Evolutionary conservation across 2,797 vertebrate genomes (phyloP).

Genomic region (Oceanodroma leucorhoa): DNA sequence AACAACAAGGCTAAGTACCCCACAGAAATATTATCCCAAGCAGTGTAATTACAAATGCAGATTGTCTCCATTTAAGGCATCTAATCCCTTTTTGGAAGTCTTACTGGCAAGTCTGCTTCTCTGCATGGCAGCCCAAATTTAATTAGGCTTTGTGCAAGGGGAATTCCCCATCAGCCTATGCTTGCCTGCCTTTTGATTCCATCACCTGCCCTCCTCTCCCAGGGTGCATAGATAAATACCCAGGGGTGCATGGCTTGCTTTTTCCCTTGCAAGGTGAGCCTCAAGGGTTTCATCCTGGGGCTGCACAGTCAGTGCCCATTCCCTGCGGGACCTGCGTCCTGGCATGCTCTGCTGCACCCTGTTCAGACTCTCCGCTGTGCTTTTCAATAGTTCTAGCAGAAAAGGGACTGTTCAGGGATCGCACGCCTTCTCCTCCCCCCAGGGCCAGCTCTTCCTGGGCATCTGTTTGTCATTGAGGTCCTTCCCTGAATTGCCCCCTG

Average conservation of each 20-base stretch:
- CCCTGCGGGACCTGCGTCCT: accelerated
- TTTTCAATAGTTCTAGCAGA: background rate
- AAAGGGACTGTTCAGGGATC: background rate
- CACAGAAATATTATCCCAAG: background rate
- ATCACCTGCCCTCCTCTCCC: background rate
- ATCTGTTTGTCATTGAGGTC: background rate
- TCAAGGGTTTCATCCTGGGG: background rate
- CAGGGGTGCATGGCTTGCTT: background rate
- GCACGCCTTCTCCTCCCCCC: background rate
- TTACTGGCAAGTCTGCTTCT: slow-evolving; percentile 6
- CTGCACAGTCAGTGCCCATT: accelerated
- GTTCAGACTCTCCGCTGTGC: background rate
- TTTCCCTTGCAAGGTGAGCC: background rate
- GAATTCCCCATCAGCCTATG: background rate
- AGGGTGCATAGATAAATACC: background rate
- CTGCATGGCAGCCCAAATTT: background rate
- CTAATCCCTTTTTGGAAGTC: slow-evolving; percentile 13
- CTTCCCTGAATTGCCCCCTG: background rate
- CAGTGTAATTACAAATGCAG: slow-evolving; percentile 25
- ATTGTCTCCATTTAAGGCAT: background rate
- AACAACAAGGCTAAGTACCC: background rate
- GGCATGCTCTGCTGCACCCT: accelerated
- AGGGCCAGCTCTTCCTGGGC: background rate
- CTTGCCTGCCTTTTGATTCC: background rate
- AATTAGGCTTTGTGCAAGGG: background rate